Evolutionary conservation across 2,113 vertebrate species (phyloP).

Genomic region (Numida meleagris): DNA sequence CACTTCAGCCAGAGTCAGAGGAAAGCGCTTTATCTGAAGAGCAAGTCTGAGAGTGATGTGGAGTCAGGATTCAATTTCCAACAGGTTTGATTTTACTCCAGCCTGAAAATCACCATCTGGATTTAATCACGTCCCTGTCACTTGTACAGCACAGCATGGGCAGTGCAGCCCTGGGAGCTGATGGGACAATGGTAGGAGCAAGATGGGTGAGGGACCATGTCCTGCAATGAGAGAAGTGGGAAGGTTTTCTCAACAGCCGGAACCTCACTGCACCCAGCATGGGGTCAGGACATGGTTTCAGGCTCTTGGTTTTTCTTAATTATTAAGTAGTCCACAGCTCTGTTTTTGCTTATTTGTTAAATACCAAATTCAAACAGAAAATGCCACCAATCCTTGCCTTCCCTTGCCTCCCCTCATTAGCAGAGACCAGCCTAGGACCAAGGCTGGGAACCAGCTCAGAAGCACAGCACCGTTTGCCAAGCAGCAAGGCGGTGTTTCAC

Average conservation of each 20-base stretch:
- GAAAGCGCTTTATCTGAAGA: not conserved
- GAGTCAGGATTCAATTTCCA: not conserved
- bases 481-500: not conserved
- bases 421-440: not conserved
- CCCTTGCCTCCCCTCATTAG: not conserved
- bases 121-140: not conserved
- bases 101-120: not conserved
- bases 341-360: not conserved
- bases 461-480: not conserved
- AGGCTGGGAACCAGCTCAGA: not conserved
- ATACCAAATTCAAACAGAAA: not conserved
- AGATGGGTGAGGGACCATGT: not conserved
- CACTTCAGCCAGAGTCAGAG: not conserved
- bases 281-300: not conserved
- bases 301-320: not conserved
- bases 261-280: not conserved
- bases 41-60: fast-evolving
- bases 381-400: not conserved
- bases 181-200: not conserved
- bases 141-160: fast-evolving
- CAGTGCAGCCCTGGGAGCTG: not conserved
- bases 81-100: not conserved
- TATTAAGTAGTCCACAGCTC: not conserved
- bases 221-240: not conserved
- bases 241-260: not conserved